These are phyloP conservation scores for Orientallactaga bullata DNA, from an alignment of 2,113 vertebrate species.

Conservation along the genomic window DNA sequence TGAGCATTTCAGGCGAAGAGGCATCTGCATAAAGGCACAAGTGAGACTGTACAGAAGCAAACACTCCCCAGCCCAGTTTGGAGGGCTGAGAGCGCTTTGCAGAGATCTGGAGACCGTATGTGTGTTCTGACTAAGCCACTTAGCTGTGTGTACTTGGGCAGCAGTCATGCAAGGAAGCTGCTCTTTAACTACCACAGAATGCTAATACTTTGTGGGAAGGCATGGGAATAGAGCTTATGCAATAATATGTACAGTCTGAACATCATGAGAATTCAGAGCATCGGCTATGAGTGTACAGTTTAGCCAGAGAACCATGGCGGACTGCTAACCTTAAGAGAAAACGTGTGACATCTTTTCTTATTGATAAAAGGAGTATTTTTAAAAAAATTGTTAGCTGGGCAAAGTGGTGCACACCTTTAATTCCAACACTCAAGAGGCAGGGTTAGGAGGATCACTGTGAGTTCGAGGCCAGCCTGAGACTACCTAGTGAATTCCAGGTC, in stretches of 20 bases:
- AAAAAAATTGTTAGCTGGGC: no score
- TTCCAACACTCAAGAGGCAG: no score
- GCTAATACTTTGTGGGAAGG: background rate
- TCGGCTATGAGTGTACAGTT: fast-evolving
- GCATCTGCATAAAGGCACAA: background rate
- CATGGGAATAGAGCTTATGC: background rate
- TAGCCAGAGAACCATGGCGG: fast-evolving
- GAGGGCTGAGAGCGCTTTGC: fast-evolving
- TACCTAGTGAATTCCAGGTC: no score
- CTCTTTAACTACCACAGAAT: background rate
- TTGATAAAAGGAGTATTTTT: no score
- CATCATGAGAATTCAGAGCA: fast-evolving
- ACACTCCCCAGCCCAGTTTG: background rate
- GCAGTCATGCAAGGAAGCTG: background rate
- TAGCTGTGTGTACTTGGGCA: background rate
- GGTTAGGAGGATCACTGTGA: no score
- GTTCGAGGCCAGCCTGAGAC: no score
- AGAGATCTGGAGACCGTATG: background rate
- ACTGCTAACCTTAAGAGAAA: background rate
- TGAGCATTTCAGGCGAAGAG: background rate
- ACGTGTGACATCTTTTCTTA: no score
- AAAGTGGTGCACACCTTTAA: no score
- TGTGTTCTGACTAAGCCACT: background rate
- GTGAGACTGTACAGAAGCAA: fast-evolving
- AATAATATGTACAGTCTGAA: fast-evolving